A percentile compares a stretch with the other conserved stretches of the same genome.
These are phyloP conservation scores for Stramonita haemastoma DNA, from an alignment of 2,888 invertebrate species.

Conservation along the genomic window DNA sequence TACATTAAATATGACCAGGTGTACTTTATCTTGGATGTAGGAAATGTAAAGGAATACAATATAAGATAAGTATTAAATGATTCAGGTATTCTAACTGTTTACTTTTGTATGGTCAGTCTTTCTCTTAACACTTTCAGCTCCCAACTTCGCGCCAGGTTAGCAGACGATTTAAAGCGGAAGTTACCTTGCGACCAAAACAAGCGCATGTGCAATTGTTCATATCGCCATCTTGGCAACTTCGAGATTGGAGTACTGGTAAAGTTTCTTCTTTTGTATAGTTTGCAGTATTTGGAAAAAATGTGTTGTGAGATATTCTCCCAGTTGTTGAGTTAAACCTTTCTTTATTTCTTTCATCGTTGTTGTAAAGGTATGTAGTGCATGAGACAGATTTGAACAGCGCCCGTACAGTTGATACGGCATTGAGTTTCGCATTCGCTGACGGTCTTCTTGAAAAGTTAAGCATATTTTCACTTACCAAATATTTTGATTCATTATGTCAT, in stretches of 20 bases:
- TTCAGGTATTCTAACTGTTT: background rate
- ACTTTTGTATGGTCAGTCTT: background rate
- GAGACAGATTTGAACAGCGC: background rate
- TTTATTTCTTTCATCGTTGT: background rate
- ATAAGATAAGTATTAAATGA: background rate
- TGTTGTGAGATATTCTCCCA: background rate
- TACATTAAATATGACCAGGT: background rate
- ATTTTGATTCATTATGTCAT: conserved; percentile 5
- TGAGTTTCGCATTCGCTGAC: conserved; percentile 28
- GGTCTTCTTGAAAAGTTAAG: conserved; percentile 14
- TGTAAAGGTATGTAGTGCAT: background rate
- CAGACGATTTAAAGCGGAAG: conserved; percentile 47
- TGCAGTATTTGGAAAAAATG: background rate
- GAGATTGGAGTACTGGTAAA: conserved; percentile 43
- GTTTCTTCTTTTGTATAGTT: conserved; percentile 40
- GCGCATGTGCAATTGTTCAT: conserved; percentile 60
- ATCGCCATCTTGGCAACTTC: conserved; percentile 59
- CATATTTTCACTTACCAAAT: conserved; percentile 22
- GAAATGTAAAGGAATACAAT: background rate
- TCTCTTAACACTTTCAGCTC: background rate
- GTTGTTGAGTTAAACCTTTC: background rate
- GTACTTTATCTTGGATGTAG: background rate
- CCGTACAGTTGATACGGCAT: conserved; percentile 25
- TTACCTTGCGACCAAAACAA: conserved; percentile 52
- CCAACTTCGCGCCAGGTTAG: background rate